Percentiles rank a stretch among this genome's conserved stretches.
phyloP scores from a whole-genome alignment of 2,113 vertebrate species.

The Leucopternis melanops region DNA sequence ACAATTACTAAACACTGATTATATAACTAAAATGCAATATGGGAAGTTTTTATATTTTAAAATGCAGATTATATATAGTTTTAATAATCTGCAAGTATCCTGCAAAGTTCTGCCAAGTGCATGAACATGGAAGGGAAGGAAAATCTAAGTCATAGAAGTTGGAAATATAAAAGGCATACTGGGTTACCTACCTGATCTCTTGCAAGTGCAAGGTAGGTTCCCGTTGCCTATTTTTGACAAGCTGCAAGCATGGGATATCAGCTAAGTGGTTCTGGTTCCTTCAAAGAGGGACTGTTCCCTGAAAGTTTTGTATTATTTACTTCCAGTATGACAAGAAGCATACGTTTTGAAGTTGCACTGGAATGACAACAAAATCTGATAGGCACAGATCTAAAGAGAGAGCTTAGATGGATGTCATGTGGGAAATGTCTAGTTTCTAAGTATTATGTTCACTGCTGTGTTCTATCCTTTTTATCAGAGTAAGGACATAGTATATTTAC shows the following conservation, averaged over 20 bases:
- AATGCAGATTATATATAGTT: not conserved
- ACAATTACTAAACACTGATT: not conserved
- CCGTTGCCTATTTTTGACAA: not conserved
- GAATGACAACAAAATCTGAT: not conserved
- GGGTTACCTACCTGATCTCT: not conserved
- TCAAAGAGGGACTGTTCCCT: not conserved
- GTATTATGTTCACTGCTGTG: not conserved
- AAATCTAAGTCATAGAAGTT: not conserved
- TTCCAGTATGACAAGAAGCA: not conserved
- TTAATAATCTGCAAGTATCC: not conserved
- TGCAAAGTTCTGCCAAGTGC: not conserved
- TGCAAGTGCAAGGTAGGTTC: not conserved
- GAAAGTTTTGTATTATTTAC: not conserved
- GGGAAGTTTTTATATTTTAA: not conserved
- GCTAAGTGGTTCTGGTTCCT: not conserved
- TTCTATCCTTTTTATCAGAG: not conserved
- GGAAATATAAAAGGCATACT: not conserved
- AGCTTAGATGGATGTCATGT: not conserved
- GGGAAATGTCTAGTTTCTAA: not conserved
- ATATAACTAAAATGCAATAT: not conserved
- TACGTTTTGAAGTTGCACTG: not conserved
- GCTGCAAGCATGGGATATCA: not conserved
- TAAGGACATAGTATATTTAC: not conserved
- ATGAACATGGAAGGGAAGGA: not conserved
- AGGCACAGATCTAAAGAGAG: not conserved